These are phyloP conservation scores for Ptyas mucosa DNA, from an alignment of 2,113 vertebrate genomes.

Conservation along the genomic window DNA sequence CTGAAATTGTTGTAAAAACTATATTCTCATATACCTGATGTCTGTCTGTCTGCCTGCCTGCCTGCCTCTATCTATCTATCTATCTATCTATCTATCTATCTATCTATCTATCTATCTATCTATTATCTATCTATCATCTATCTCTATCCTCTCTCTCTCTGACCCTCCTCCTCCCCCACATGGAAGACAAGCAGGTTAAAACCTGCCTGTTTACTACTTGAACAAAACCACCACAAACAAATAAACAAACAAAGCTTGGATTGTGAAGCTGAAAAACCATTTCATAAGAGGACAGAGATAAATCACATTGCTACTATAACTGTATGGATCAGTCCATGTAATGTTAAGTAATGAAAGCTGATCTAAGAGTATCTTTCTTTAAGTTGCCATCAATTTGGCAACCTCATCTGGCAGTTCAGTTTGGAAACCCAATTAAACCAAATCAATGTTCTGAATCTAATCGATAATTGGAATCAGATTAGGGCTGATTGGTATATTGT, in stretches of 20 bases:
- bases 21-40: neutral
- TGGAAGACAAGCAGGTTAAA: neutral
- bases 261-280: neutral
- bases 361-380: neutral
- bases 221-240: neutral
- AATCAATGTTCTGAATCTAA: neutral
- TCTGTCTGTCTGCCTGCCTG: too few relatives aligned
- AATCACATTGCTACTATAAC: neutral
- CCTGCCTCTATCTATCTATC: too few relatives aligned
- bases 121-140: too few relatives aligned
- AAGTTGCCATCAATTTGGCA: neutral
- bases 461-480: neutral
- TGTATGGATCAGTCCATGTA: neutral
- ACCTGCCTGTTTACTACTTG: neutral
- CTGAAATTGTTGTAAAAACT: neutral
- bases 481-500: neutral
- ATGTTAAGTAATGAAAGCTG: neutral
- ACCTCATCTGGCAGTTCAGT: neutral
- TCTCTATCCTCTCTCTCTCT: too few relatives aligned
- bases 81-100: too few relatives aligned
- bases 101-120: too few relatives aligned
- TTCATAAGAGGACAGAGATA: neutral
- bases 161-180: too few relatives aligned
- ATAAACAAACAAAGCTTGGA: neutral
- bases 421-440: neutral